A percentile compares a stretch with the other conserved stretches of the same genome.
phyloP scores from a whole-genome alignment of 2,797 vertebrate genomes.

The Euthynnus affinis region DNA sequence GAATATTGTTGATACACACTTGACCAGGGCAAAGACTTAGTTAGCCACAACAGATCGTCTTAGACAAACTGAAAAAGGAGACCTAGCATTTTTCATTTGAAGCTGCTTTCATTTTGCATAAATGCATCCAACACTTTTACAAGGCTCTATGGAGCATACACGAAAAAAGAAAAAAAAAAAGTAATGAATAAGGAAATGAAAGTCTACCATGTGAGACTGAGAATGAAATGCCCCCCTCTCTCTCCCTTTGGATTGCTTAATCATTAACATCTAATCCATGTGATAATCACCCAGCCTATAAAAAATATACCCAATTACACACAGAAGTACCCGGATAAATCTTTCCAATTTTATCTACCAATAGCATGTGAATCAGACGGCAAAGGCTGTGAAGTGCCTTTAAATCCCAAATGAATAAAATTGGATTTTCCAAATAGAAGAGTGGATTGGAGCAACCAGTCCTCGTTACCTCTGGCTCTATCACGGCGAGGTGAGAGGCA shows the following conservation, averaged over 20 bases:
- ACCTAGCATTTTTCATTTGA: constrained; percentile 19
- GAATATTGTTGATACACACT: constrained; percentile 60
- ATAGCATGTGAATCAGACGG: constrained; percentile 51
- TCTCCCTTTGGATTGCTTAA: constrained; percentile 69
- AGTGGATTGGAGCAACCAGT: constrained; percentile 68
- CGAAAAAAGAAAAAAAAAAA: constrained; percentile 43
- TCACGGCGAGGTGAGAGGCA: constrained; percentile 77
- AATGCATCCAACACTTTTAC: constrained; percentile 45
- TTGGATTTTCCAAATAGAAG: constrained; percentile 73
- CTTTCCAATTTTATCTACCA: constrained; percentile 47
- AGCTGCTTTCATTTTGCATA: constrained; percentile 40
- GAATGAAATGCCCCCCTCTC: constrained; percentile 63
- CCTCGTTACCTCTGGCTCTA: constrained; percentile 77
- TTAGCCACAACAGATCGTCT: constrained; percentile 49
- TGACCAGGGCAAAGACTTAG: constrained; percentile 60
- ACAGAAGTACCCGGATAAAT: constrained; percentile 59
- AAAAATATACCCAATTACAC: constrained; percentile 73
- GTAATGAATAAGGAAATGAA: constrained; percentile 73
- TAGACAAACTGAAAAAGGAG: constrained; percentile 13
- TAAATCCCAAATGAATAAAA: constrained; percentile 74
- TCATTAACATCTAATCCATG: constrained; percentile 79
- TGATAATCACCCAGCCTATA: constrained; percentile 71
- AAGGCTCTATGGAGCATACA: constrained; percentile 41
- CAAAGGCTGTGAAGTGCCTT: constrained; percentile 41
- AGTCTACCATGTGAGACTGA: constrained; percentile 70